Base-by-base conservation (phyloP, 2,113 vertebrate species). In the Pollimyrus isidori region DNA sequence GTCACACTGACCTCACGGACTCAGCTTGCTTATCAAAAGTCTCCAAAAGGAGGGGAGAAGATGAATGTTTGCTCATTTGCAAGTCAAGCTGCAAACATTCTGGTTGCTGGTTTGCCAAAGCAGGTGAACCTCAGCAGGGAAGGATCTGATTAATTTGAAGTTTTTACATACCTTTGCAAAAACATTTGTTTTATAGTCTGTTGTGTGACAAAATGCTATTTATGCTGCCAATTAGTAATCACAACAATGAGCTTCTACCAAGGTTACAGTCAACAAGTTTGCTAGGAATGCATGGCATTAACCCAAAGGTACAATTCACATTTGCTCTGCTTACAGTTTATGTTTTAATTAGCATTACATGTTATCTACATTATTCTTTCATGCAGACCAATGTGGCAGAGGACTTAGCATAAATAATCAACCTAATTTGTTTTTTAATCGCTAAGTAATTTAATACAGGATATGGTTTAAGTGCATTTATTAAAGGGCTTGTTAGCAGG, bases 291-390 rank as follows among this genome's bases (percentile, higher is more conserved):
- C 56, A 87, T 73, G 83, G 83, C 84, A 87, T 26, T 50, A 73
- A 73, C 49, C 89, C 52, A 48, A 49, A 42, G 39, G 49, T 15
- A 65, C 45, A 10, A 30, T 83, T 89, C 35, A 82, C 35, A 46
- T 58, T 84, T 84, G 82, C 48, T 82, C 49, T 89, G 49, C 50
- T 84, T 35, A 58, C 35, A 56, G 17, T 89, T 19, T 89, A 23
- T 53, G 30, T 80, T 80, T 39, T 80, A 2, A 13, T 30, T 46
- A 26, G 7, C n/a, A 26, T 65, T 65, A 26, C n/a, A 65, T 65
- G 2, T 65, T 62, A 62, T 26, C 9, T n/a, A 26, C 9, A 1
- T 65, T 26, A 26, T 65, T 26, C 23, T 65, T 65, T 26, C n/a
- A 65, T 65, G n/a, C n/a, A 65, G 7, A 65, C 23, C 53, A 58